Percentiles rank a stretch among this genome's conserved stretches.
phyloP scores from a whole-genome alignment of 2,113 vertebrate species.

The Pipra filicauda region DNA sequence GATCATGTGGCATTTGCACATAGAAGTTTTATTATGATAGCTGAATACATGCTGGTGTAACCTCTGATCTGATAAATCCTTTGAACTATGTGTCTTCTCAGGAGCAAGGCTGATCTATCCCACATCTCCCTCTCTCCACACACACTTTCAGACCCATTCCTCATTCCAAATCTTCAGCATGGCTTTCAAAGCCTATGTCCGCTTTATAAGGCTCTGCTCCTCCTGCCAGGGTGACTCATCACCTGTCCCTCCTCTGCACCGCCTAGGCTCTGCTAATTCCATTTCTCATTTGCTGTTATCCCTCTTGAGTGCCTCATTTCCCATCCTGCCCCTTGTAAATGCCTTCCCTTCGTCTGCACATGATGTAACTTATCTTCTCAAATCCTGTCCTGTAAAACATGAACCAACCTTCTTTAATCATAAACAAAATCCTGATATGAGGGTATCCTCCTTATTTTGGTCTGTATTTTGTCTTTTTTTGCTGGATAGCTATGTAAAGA shows the following conservation, averaged over 20 bases:
- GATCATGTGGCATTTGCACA: fast-evolving
- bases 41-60: background rate
- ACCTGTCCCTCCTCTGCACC: background rate
- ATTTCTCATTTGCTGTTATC: background rate
- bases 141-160: background rate
- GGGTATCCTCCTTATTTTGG: background rate
- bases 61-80: background rate
- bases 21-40: background rate
- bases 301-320: background rate
- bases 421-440: background rate
- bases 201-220: background rate
- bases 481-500: background rate
- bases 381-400: background rate
- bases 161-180: background rate
- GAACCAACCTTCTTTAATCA: background rate
- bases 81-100: background rate
- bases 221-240: background rate
- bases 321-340: background rate
- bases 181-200: background rate
- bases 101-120: background rate
- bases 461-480: background rate
- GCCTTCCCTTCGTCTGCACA: background rate
- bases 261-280: background rate
- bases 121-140: background rate
- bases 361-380: background rate